Evolutionary conservation across 2,888 invertebrate genomes (phyloP).

Genomic region (Notodonta ziczac): DNA sequence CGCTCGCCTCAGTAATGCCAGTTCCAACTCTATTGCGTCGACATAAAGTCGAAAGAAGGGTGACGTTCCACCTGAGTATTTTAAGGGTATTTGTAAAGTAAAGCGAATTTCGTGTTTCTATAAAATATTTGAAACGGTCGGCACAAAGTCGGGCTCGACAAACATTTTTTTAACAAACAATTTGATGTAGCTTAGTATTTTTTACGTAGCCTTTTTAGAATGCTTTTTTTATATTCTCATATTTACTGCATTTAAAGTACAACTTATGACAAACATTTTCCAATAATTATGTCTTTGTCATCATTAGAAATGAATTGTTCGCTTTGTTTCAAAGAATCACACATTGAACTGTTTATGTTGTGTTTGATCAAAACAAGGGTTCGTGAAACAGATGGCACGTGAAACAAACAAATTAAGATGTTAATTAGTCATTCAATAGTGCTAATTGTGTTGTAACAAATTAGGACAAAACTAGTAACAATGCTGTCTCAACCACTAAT

Average conservation of each 20-base stretch:
- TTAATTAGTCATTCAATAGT: neutral
- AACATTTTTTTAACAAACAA: slow-evolving; percentile 25
- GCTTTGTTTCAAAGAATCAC: neutral
- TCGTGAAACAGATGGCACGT: neutral
- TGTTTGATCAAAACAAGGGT: slow-evolving; percentile 6
- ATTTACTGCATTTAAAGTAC: slow-evolving; percentile 19
- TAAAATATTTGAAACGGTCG: slow-evolving; percentile 28
- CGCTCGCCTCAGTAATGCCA: slow-evolving; percentile 11
- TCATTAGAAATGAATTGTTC: neutral
- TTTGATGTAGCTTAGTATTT: slow-evolving; percentile 15
- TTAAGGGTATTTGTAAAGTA: slow-evolving; percentile 14
- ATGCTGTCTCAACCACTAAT: too few species aligned
- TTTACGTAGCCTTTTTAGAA: neutral
- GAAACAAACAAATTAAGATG: neutral
- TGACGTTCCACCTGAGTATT: slow-evolving; percentile 13
- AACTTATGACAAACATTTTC: slow-evolving; percentile 10
- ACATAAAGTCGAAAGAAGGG: slow-evolving; percentile 14
- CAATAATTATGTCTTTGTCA: slow-evolving; percentile 17
- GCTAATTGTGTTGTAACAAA: too few species aligned
- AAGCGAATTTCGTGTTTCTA: slow-evolving; percentile 31
- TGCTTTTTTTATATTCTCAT: neutral
- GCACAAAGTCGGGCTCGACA: slow-evolving; percentile 17
- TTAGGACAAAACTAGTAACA: too few species aligned
- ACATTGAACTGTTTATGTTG: neutral
- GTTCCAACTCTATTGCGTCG: slow-evolving; percentile 16